Evolutionary conservation across 1,140 invertebrate species (phyloP).

Genomic region (Hetaerina americana): DNA sequence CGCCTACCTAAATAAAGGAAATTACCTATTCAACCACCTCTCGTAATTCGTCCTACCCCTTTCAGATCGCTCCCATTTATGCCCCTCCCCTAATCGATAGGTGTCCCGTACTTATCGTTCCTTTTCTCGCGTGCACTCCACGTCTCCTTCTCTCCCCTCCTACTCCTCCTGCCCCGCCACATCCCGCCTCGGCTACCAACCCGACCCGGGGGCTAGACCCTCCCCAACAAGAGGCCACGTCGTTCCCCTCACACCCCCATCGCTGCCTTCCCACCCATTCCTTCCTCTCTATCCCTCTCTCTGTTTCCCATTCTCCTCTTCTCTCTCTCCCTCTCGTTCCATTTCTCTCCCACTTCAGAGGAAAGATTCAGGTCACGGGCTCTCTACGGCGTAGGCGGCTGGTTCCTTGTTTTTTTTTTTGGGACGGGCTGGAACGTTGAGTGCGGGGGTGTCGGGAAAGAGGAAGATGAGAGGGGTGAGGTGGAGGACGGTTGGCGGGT

Average conservation of each 20-base stretch:
- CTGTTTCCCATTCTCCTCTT: background rate
- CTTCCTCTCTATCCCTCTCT: background rate
- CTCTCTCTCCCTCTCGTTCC: background rate
- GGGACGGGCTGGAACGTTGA: background rate
- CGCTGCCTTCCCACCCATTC: background rate
- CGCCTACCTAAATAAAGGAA: too few relatives aligned
- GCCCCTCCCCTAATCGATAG: too few relatives aligned
- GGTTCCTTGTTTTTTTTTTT: background rate
- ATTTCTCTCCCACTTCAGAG: background rate
- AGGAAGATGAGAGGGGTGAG: background rate
- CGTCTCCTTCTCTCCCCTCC: background rate
- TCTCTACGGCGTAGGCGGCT: background rate
- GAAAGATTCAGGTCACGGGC: background rate
- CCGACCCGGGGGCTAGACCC: too few relatives aligned
- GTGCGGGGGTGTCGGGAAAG: background rate
- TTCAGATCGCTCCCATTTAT: too few relatives aligned
- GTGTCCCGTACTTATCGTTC: too few relatives aligned
- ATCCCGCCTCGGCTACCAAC: too few relatives aligned
- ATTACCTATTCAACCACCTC: too few relatives aligned
- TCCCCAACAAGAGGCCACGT: too few relatives aligned
- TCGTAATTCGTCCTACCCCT: too few relatives aligned
- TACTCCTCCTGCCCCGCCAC: background rate
- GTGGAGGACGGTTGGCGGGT: background rate
- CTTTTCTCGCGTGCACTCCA: background rate
- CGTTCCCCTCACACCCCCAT: background rate